Conservation (phyloP, 2,888 invertebrate species). For the Pedicia rivosa region DNA sequence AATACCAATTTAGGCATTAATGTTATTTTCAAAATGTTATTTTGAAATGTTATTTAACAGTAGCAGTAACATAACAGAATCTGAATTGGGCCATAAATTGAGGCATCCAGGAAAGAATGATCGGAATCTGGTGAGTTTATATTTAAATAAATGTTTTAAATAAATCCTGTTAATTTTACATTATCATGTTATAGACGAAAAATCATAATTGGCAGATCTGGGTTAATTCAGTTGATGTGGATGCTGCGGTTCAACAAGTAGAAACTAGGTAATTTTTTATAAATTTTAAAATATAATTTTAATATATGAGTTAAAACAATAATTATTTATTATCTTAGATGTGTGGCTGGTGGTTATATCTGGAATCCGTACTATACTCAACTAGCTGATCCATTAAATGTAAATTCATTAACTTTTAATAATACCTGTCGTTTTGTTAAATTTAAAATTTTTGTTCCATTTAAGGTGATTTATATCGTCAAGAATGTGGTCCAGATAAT, state of each 20-base stretch:
- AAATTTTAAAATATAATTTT: too few relatives aligned
- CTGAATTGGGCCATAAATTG: too few relatives aligned
- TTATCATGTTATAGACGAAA: conserved; percentile 40
- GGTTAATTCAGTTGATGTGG: conserved; percentile 83
- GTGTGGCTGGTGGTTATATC: conserved; percentile 79
- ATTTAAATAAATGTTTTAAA: too few relatives aligned
- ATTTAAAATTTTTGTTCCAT: too few relatives aligned
- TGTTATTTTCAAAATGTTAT: too few relatives aligned
- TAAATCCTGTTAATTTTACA: conserved; percentile 6
- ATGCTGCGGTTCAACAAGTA: conserved; percentile 68
- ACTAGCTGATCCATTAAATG: conserved; percentile 76
- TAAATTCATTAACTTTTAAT: conserved; percentile 20
- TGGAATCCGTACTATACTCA: conserved; percentile 89
- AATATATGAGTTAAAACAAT: too few relatives aligned
- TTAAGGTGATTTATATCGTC: conserved; percentile 65
- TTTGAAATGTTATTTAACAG: too few relatives aligned
- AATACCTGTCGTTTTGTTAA: too few relatives aligned
- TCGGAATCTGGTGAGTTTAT: conserved; percentile 54
- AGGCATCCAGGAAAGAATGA: conserved; percentile 73
- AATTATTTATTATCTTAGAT: too few relatives aligned
- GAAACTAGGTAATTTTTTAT: too few relatives aligned
- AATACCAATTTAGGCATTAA: too few relatives aligned
- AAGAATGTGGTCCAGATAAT: conserved; percentile 77
- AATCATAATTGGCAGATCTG: conserved; percentile 83
- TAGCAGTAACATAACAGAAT: too few relatives aligned